phyloP scores from a whole-genome alignment of 1,140 invertebrate species.

The Prorops nasuta region DNA sequence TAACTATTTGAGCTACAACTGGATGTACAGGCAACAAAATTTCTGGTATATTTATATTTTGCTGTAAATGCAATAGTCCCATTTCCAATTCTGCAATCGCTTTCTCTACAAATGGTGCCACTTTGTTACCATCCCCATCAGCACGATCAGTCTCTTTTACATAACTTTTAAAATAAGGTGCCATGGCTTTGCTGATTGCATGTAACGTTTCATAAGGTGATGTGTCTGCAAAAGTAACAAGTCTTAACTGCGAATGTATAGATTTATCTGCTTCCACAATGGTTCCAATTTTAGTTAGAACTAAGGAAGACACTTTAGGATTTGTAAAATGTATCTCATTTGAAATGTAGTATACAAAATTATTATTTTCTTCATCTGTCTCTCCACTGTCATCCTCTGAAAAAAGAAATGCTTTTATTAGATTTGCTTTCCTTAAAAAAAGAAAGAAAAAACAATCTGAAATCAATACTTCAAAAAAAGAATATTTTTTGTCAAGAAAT shows the following conservation, averaged over 20 bases:
- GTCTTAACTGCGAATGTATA: conserved; percentile 83
- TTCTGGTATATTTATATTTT: conserved; percentile 99
- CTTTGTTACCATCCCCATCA: conserved; percentile 97
- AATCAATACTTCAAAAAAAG: neutral
- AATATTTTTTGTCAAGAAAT: neutral
- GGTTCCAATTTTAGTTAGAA: conserved; percentile 84
- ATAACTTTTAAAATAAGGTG: conserved; percentile 98
- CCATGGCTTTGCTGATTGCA: conserved; percentile 91
- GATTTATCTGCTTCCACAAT: conserved; percentile 95
- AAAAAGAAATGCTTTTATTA: conserved; percentile 21
- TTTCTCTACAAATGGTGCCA: conserved; percentile 98
- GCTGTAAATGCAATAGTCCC: conserved; percentile 97
- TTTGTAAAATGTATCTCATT: conserved; percentile 90
- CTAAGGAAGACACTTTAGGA: conserved; percentile 84
- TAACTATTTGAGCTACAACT: conserved; percentile 81
- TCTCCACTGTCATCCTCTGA: conserved; percentile 85
- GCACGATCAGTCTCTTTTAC: conserved; percentile 92
- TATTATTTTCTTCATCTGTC: conserved; percentile 85
- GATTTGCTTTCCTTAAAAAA: neutral
- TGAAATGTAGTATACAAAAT: conserved; percentile 78
- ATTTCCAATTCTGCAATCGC: conserved; percentile 99
- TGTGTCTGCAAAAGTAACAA: conserved; percentile 91
- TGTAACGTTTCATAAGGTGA: conserved; percentile 97
- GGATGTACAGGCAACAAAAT: conserved; percentile 92
- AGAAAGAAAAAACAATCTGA: neutral